These are phyloP conservation scores for Popillia japonica DNA, from an alignment of 1,140 invertebrate genomes.

Conservation along the genomic window DNA sequence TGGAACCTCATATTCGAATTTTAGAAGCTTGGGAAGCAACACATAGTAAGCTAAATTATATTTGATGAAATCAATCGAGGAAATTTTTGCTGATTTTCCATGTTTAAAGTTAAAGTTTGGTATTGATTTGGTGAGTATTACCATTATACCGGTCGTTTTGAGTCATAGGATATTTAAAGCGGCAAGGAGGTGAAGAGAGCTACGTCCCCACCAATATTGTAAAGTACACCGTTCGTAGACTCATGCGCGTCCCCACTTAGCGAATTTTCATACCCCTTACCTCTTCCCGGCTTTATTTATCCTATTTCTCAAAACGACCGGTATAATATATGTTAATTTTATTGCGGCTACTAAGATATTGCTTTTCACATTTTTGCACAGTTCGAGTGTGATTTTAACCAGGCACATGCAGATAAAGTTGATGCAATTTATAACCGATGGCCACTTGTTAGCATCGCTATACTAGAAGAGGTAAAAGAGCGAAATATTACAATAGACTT, in stretches of 20 bases:
- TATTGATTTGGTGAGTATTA: background rate
- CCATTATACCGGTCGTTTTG: too few species aligned
- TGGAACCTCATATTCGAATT: conserved; percentile 4
- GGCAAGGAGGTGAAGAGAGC: too few species aligned
- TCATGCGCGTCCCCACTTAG: too few species aligned
- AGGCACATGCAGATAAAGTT: background rate
- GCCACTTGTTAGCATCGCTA: too few species aligned
- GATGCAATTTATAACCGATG: background rate
- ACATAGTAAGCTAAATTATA: background rate
- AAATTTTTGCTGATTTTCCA: conserved; percentile 6
- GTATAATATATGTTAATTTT: background rate
- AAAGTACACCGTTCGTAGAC: too few species aligned
- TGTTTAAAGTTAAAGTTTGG: conserved; percentile 11
- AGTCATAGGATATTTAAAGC: too few species aligned
- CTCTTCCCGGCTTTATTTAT: too few species aligned
- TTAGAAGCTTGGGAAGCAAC: conserved; percentile 27
- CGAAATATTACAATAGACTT: background rate
- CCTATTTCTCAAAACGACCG: too few species aligned
- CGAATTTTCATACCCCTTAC: too few species aligned
- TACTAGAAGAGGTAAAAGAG: background rate
- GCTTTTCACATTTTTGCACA: background rate
- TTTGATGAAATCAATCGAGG: background rate
- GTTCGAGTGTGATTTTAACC: background rate
- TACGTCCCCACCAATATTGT: too few species aligned
- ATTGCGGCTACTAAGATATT: background rate